phyloP scores from a whole-genome alignment of 2,113 vertebrate species.

The Polyodon spathula region DNA sequence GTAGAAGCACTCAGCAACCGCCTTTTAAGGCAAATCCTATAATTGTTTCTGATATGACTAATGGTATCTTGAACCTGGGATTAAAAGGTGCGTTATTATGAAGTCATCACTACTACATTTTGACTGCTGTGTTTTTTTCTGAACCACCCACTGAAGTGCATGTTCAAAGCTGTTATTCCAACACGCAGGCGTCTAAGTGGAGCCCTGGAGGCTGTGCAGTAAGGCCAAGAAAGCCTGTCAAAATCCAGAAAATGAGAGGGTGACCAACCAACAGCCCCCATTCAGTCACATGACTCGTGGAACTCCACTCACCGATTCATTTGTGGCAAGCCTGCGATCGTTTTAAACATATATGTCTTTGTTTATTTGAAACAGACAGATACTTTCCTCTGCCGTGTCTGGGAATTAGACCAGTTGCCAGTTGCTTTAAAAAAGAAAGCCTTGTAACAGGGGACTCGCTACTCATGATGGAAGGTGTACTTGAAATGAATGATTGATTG shows the following conservation, averaged over 20 bases:
- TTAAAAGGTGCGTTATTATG: conserved; percentile 7
- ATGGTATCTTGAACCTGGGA: conserved; percentile 19
- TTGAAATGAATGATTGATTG: too few relatives aligned
- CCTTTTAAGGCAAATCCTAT: conserved; percentile 20
- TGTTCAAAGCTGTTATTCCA: conserved; percentile 20
- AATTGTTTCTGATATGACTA: conserved; percentile 29
- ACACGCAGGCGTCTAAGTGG: conserved; percentile 21
- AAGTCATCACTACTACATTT: conserved; percentile 7
- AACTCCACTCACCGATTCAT: conserved; percentile 9
- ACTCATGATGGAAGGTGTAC: too few relatives aligned
- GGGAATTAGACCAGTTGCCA: neutral
- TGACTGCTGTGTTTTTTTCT: conserved; percentile 9
- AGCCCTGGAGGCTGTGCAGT: conserved; percentile 16
- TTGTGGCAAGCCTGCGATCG: conserved; percentile 7
- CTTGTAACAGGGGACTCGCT: too few relatives aligned
- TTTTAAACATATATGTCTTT: conserved; percentile 8
- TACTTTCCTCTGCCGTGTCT: conserved; percentile 7
- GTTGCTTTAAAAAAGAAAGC: neutral
- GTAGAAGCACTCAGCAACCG: neutral
- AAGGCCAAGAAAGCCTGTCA: conserved; percentile 26
- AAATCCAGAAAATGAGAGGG: conserved; percentile 32
- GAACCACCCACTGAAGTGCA: conserved; percentile 10
- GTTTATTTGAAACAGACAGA: conserved; percentile 9
- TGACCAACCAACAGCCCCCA: conserved; percentile 16
- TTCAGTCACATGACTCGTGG: conserved; percentile 4